Conservation (phyloP, 2,797 vertebrate species). For the Lophius americanus region DNA sequence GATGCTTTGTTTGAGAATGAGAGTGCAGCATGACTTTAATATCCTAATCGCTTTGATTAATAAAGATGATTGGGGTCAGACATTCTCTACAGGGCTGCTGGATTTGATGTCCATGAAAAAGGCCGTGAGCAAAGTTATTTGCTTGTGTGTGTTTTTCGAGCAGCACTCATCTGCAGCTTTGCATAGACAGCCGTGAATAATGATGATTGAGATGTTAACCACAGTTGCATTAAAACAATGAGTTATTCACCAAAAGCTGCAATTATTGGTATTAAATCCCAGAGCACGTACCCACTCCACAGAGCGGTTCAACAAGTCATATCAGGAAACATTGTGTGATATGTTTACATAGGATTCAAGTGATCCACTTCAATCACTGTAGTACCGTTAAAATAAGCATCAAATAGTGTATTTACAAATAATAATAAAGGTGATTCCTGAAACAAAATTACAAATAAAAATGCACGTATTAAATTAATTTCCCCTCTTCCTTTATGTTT, state of each 20-base stretch:
- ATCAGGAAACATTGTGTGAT: conserved; percentile 44
- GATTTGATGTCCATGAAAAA: conserved; percentile 15
- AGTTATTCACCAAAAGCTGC: conserved; percentile 67
- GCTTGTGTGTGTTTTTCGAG: not conserved
- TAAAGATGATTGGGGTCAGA: conserved; percentile 61
- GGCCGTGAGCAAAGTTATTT: conserved; percentile 11
- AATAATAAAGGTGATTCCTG: not conserved
- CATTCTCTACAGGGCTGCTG: conserved; percentile 17
- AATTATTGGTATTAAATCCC: conserved; percentile 77
- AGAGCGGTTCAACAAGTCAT: conserved; percentile 64
- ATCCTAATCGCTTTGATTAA: conserved; percentile 53
- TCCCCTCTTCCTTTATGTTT: conserved; percentile 31
- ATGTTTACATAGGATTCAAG: conserved; percentile 42
- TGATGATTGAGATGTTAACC: conserved; percentile 70
- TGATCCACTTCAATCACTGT: conserved; percentile 44
- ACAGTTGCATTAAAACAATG: conserved; percentile 78
- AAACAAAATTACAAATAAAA: conserved; percentile 21
- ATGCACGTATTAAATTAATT: conserved; percentile 59
- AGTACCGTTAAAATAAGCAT: conserved; percentile 18
- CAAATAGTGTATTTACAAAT: not conserved
- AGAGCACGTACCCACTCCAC: conserved; percentile 48
- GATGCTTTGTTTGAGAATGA: conserved; percentile 6
- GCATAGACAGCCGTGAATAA: conserved; percentile 42
- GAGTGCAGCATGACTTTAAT: conserved; percentile 15
- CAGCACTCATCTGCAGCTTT: conserved; percentile 35